These are phyloP conservation scores for Perizoma flavofasciatum DNA, from an alignment of 2,888 invertebrate species.

Conservation along the genomic window DNA sequence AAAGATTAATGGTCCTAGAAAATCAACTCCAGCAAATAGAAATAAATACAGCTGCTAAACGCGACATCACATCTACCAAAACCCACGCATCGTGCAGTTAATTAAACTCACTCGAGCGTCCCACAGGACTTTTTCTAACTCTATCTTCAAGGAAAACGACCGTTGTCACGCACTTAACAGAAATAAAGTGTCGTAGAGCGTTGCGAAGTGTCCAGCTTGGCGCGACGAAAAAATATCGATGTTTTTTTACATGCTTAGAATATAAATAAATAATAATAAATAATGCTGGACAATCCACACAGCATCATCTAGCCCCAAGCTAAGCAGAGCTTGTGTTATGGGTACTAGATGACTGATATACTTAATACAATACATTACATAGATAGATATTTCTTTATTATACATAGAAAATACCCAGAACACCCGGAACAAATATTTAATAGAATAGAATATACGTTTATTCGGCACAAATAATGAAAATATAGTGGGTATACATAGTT, in stretches of 20 bases:
- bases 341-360: no score
- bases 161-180: slow-evolving; percentile 58
- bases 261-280: no score
- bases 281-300: no score
- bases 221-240: slow-evolving; percentile 48
- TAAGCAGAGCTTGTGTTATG: no score
- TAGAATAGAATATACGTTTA: slow-evolving; percentile 17
- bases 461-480: no score
- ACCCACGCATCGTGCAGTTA: slow-evolving; percentile 50
- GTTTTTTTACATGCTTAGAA: slow-evolving; percentile 44
- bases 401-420: no score
- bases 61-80: slow-evolving; percentile 28
- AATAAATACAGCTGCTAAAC: slow-evolving; percentile 16
- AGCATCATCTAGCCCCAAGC: no score
- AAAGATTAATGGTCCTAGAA: slow-evolving; percentile 10
- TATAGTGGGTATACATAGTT: no score
- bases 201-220: slow-evolving; percentile 46
- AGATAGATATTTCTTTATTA: no score
- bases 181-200: slow-evolving; percentile 32
- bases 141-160: slow-evolving; percentile 46
- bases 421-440: no score
- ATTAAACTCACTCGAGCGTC: slow-evolving; percentile 53
- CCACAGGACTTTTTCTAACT: slow-evolving; percentile 48
- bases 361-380: no score
- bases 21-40: slow-evolving; percentile 24